A percentile compares a stretch with the other conserved stretches of the same genome.
Conservation (phyloP, 1,140 invertebrate species). For the Scaptomyza graminum region DNA sequence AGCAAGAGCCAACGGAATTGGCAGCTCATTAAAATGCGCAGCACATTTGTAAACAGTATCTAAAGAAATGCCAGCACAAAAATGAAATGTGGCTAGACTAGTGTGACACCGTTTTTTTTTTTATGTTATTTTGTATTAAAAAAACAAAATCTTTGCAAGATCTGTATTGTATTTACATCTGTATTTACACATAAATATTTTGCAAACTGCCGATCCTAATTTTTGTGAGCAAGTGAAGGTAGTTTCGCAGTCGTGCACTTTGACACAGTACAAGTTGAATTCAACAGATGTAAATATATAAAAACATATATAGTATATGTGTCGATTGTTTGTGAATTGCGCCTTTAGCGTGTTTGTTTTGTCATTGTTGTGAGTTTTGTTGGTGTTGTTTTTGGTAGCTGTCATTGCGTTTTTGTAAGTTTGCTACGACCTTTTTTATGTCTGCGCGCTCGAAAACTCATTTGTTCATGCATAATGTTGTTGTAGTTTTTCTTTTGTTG, state of each 20-base stretch:
- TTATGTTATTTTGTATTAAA: neutral
- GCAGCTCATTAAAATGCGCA: slow-evolving; percentile 49
- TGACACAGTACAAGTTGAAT: slow-evolving; percentile 32
- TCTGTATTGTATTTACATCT: no score
- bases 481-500: slow-evolving; percentile 52
- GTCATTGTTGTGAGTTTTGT: slow-evolving; percentile 10
- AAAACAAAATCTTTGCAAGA: neutral
- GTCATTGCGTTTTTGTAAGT: slow-evolving; percentile 53
- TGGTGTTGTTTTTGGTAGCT: slow-evolving; percentile 17
- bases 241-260: slow-evolving; percentile 38
- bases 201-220: slow-evolving; percentile 9
- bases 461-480: slow-evolving; percentile 62
- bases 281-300: slow-evolving; percentile 10
- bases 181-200: slow-evolving; percentile 8
- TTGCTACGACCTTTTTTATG: slow-evolving; percentile 67
- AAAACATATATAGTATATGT: slow-evolving; percentile 11
- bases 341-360: slow-evolving; percentile 39
- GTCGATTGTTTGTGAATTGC: slow-evolving; percentile 52
- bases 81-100: slow-evolving; percentile 19
- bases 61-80: slow-evolving; percentile 27
- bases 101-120: slow-evolving; percentile 19
- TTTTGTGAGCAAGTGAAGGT: slow-evolving; percentile 16
- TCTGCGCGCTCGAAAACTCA: slow-evolving; percentile 55
- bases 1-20: slow-evolving; percentile 29
- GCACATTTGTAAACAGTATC: slow-evolving; percentile 37